phyloP scores from a whole-genome alignment of 2,113 vertebrate species.

The Cottus gobio region DNA sequence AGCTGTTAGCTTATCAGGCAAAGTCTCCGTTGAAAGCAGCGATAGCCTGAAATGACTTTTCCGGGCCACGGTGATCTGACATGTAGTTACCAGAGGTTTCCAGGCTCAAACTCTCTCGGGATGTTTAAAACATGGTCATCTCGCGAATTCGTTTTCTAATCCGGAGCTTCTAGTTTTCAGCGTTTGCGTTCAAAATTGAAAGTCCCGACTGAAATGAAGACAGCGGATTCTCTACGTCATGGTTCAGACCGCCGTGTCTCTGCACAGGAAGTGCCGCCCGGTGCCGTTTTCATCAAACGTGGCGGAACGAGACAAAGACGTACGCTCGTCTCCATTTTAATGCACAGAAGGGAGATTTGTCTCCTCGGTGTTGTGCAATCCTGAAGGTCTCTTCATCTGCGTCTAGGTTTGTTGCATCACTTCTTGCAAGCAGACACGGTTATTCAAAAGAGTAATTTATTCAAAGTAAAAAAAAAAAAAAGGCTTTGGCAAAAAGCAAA shows the following conservation, averaged over 20 bases:
- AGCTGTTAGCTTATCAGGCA: background rate
- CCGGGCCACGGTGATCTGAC: background rate
- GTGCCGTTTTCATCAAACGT: conserved; percentile 23
- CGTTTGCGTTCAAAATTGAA: conserved; percentile 14
- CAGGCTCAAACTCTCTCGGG: background rate
- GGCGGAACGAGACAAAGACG: background rate
- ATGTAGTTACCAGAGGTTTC: too few species aligned
- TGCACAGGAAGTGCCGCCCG: background rate
- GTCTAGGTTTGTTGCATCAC: background rate
- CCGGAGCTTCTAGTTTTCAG: conserved; percentile 4
- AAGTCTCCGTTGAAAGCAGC: background rate
- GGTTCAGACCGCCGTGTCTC: conserved; percentile 6
- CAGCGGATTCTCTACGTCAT: background rate
- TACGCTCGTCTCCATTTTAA: background rate
- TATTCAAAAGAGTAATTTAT: background rate
- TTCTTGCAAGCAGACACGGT: background rate
- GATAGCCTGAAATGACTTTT: background rate
- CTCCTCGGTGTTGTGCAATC: background rate
- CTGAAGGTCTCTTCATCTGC: conserved; percentile 1
- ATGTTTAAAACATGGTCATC: background rate
- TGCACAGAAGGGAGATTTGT: background rate
- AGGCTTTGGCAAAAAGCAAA: background rate
- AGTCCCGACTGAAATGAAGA: conserved; percentile 24
- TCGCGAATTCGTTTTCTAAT: conserved; percentile 19
- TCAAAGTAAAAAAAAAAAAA: background rate